Evolutionary conservation across 2,113 vertebrate species (phyloP), one percentile per base, ranked within the genome.

Genomic region (Cyphomyrus plagiostoma): DNA sequence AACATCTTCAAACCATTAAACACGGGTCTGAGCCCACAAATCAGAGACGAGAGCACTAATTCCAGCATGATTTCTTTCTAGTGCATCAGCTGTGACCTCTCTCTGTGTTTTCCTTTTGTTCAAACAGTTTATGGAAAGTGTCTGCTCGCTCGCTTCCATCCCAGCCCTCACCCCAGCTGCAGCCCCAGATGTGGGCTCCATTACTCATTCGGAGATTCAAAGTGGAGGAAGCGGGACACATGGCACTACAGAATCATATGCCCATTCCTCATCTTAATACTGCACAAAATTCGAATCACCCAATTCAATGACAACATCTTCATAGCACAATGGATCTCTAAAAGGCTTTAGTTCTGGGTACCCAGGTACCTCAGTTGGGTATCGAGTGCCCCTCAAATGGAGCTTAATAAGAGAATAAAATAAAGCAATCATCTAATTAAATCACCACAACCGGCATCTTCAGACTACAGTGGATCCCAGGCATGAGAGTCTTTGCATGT

Each of bases 81-180:
- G 42, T 80, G 74, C 46, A 86, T 48, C 45, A 49, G 83, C 45
- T 49, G 48, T 15, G 15, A 10, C 83, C 23, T 49, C 46, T 26
- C 45, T 5, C 3, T 86, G 11, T 86, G 83, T 86, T 86, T 50
- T n/a, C 48, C 23, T 30, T 49, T 86, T 46, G 9, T 5, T 49
- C 45, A 86, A 86, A 86, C 83, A 86, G n/a, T 86, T 86, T 86
- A 86, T 26, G 46, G 83, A 86, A 86, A 86, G 45, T 86, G 46
- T 49, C 83, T 86, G 83, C 21, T 30, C 1, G 0, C 4, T 17
- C 35, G 6, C 35, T 42, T 21, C 74, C 30, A 80, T 42, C 46
- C 23, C 19, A 6, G 2, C 9, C 82, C 17, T 26, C 2, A 17
- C 4, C 74, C 74, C 74, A 42, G 74, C 74, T 85, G 82, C 45